These are phyloP conservation scores for Cremastinae sp. DNA, from an alignment of 2,888 invertebrate species.

Conservation along the genomic window DNA sequence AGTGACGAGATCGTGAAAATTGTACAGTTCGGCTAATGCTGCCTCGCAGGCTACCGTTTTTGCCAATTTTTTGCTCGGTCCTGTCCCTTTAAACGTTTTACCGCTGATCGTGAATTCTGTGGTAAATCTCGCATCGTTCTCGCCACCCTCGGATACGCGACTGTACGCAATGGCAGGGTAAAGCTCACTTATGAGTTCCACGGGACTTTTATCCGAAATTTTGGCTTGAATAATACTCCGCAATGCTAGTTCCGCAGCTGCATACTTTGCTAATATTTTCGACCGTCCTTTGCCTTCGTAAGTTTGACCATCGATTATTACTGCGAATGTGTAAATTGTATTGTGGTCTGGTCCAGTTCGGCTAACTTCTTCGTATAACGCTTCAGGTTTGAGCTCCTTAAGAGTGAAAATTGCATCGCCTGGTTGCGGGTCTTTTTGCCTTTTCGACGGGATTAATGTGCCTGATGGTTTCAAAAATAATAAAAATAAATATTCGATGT, in stretches of 20 bases:
- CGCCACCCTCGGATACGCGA: no score
- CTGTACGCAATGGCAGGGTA: no score
- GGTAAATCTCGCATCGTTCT: no score
- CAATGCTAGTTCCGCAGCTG: slow-evolving; percentile 85
- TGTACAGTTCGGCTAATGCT: no score
- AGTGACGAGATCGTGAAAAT: no score
- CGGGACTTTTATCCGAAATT: no score
- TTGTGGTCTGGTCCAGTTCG: slow-evolving; percentile 94
- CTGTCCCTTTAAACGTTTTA: no score
- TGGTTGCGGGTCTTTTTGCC: slow-evolving; percentile 78
- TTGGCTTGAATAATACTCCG: slow-evolving; percentile 80
- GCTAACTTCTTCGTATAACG: slow-evolving; percentile 88
- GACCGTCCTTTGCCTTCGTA: slow-evolving; percentile 87
- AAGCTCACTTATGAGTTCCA: no score
- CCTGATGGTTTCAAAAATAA: slow-evolving; percentile 64
- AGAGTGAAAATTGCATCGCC: slow-evolving; percentile 89
- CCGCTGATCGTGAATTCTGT: no score
- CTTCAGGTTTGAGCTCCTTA: slow-evolving; percentile 91
- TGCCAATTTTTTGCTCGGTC: no score
- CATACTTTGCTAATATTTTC: slow-evolving; percentile 87
- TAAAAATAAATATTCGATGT: slow-evolving; percentile 9
- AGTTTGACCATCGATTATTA: slow-evolving; percentile 84
- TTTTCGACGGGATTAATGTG: slow-evolving; percentile 71
- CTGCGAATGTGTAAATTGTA: slow-evolving; percentile 91
- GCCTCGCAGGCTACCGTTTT: no score